These are phyloP conservation scores for Rhinolophus ferrumequinum DNA, from an alignment of 2,113 vertebrate genomes.

Conservation along the genomic window DNA sequence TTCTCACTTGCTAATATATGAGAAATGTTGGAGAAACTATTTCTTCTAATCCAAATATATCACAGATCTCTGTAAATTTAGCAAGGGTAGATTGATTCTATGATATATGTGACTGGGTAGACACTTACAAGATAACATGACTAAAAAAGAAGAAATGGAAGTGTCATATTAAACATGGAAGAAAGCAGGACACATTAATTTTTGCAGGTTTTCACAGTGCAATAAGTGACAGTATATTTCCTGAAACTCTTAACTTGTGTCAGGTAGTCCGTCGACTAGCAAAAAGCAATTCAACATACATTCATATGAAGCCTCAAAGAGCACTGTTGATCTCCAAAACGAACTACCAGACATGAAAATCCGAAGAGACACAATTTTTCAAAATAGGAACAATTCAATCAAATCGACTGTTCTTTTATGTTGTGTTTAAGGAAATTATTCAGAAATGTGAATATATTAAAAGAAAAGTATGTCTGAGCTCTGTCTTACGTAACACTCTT, in stretches of 20 bases:
- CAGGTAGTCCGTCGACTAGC: not conserved
- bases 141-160: not conserved
- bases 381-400: not conserved
- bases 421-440: slow-evolving; percentile 8
- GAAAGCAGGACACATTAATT: not conserved
- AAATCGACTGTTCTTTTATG: not conserved
- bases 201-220: not conserved
- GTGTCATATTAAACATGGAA: not conserved
- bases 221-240: not conserved
- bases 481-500: not conserved
- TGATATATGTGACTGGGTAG: not conserved
- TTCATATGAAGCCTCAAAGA: not conserved
- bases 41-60: not conserved
- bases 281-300: not conserved
- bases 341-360: not conserved
- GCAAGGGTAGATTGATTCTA: not conserved
- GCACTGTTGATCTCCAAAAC: not conserved
- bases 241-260: not conserved
- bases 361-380: not conserved
- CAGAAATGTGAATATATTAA: slow-evolving; percentile 25
- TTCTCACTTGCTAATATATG: not conserved
- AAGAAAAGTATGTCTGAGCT: not conserved
- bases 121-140: not conserved
- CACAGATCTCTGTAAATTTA: not conserved
- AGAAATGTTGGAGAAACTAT: not conserved